phyloP scores from a whole-genome alignment of 1,140 invertebrate genomes.

The Diplogasteroides magnus region DNA sequence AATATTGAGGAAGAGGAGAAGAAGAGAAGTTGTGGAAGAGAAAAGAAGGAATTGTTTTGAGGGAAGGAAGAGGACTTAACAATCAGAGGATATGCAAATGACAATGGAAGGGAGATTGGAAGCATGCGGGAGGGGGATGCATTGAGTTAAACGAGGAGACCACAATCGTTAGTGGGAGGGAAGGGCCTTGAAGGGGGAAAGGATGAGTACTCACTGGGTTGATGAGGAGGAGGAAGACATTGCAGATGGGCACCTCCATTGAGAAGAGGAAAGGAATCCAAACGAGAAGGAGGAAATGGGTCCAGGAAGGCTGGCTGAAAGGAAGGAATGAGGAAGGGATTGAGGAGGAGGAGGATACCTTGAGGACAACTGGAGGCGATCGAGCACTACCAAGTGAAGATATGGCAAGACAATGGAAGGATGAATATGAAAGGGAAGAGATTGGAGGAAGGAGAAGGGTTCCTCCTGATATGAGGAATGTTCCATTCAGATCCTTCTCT shows the following conservation, averaged over 20 bases:
- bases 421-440: neutral
- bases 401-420: neutral
- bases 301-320: neutral
- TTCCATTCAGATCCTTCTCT: neutral
- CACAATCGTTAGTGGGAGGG: no score
- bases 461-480: neutral
- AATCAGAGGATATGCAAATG: no score
- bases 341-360: no score
- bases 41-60: no score
- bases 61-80: no score
- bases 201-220: neutral
- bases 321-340: neutral
- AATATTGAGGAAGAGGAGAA: neutral
- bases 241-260: neutral
- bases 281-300: neutral
- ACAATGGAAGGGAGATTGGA: no score
- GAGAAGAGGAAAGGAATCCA: neutral
- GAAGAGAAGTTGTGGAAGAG: neutral
- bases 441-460: neutral
- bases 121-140: no score
- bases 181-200: no score
- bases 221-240: neutral
- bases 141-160: no score
- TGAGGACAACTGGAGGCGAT: neutral
- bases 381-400: neutral